These are phyloP conservation scores for Caenorhabditis sulstoni DNA, from an alignment of 2,888 invertebrate species.

Conservation along the genomic window DNA sequence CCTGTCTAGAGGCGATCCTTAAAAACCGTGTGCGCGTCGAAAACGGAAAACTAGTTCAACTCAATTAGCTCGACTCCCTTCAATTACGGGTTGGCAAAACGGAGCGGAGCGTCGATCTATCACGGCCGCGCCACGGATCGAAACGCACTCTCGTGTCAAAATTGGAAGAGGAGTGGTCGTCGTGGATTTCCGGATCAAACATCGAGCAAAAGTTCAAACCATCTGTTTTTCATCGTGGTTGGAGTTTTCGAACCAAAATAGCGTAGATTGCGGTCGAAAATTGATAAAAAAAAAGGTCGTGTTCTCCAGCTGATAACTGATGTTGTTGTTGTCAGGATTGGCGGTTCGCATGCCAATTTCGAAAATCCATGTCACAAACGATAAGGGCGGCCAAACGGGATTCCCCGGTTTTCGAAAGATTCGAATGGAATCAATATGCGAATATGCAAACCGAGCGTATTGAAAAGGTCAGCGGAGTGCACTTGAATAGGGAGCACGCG, in stretches of 20 bases:
- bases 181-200: slow-evolving; percentile 34
- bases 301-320: slow-evolving; percentile 2
- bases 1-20: slow-evolving; percentile 11
- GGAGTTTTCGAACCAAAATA: slow-evolving; percentile 32
- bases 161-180: slow-evolving; percentile 3
- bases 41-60: slow-evolving; percentile 50
- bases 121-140: slow-evolving; percentile 10
- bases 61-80: slow-evolving; percentile 38
- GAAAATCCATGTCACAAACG: neutral
- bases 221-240: slow-evolving; percentile 28
- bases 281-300: slow-evolving; percentile 15
- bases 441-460: slow-evolving; percentile 35
- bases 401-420: neutral
- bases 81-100: slow-evolving; percentile 47
- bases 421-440: slow-evolving; percentile 17
- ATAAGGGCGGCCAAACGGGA: neutral
- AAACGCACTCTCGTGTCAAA: slow-evolving; percentile 11
- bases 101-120: slow-evolving; percentile 25
- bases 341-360: neutral
- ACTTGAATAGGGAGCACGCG: slow-evolving; percentile 11
- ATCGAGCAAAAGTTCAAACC: slow-evolving; percentile 54
- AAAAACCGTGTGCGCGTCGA: slow-evolving; percentile 12
- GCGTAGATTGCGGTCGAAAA: slow-evolving; percentile 18
- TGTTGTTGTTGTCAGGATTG: neutral
- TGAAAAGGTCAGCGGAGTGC: slow-evolving; percentile 46